Conservation (phyloP, 2,888 invertebrate species). For the Gandaritis pyraliata region DNA sequence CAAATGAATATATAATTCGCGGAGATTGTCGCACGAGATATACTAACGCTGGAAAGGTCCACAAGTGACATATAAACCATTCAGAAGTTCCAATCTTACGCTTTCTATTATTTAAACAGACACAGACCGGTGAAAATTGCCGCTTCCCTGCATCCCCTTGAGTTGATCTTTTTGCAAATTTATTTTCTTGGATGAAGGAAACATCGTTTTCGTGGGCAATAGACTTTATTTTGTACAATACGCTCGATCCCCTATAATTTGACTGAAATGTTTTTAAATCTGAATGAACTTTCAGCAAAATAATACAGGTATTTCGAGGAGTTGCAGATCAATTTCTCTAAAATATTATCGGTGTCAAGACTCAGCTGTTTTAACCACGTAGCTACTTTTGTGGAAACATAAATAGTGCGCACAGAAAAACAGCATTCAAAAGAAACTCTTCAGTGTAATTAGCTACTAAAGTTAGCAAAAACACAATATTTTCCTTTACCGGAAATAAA, state of each 20-base stretch:
- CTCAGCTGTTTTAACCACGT: too few species aligned
- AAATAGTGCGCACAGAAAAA: neutral
- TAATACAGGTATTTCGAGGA: too few species aligned
- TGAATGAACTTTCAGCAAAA: neutral
- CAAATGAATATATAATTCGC: slow-evolving; percentile 78
- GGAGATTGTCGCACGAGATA: slow-evolving; percentile 70
- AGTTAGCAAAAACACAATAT: slow-evolving; percentile 3
- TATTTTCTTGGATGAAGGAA: slow-evolving; percentile 31
- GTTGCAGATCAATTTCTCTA: too few species aligned
- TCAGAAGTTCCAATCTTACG: slow-evolving; percentile 80
- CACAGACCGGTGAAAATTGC: slow-evolving; percentile 74
- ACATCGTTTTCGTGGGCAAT: slow-evolving; percentile 27
- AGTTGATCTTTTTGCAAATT: slow-evolving; percentile 35
- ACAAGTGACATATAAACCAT: slow-evolving; percentile 82
- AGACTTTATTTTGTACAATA: slow-evolving; percentile 15
- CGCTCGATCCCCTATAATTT: slow-evolving; percentile 5
- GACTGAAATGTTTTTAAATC: neutral
- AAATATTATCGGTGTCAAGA: too few species aligned
- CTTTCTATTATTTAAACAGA: slow-evolving; percentile 81
- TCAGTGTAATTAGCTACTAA: too few species aligned
- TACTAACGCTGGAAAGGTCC: slow-evolving; percentile 74
- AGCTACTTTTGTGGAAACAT: too few species aligned
- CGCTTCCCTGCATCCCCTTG: slow-evolving; percentile 59
- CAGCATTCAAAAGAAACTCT: neutral
- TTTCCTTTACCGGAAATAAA: neutral